Evolutionary conservation across 2,113 vertebrate species (phyloP), one percentile per base, ranked within the genome.

Genomic region (Coryphaenoides rupestris): DNA sequence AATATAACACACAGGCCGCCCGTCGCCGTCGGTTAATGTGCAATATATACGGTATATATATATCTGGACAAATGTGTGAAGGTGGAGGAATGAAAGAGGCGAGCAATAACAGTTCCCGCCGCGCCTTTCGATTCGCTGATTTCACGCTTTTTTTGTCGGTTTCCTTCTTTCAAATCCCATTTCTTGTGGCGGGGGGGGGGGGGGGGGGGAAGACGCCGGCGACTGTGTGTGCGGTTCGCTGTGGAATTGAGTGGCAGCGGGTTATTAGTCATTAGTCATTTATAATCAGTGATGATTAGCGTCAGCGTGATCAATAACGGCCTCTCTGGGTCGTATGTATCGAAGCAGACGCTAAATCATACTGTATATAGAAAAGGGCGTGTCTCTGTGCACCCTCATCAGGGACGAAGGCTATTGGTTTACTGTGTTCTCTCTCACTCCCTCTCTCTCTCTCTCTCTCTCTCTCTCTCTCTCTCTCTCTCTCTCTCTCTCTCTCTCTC

Each of bases 391-490:
- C 19, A 53, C 21, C 68, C 57, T 62, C 55, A 58, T 47, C 63
- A 40, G 79, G 65, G 70, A 69, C 76, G 54, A 19, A 23, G 63
- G 55, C 57, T 76, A 77, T 83, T 69, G 75, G 85, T 85, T 82
- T 70, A 74, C 60, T 52, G 46, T 63, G 67, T 52, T 80, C 62
- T 58, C 54, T 49, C 63, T 19, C 66, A 53, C 73, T 63, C 46
- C 67, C 66, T 62, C 26, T 33, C 59, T 54, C 58, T 53, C 55
- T 56, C 63, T 33, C 5, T 33, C 28, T 33, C 28, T 1, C 28
- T 33, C 28, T 33, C 28, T 33, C 28, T 1, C 2, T 33, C 28
- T 33, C 1, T 33, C 1, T 33, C 2, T 1, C 28, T 33, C 2
- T 33, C 28, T 40, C 33, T 40, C 33, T 40, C 33, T 40, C 33